Percentiles rank a stretch among this genome's conserved stretches.
phyloP scores from a whole-genome alignment of 2,888 invertebrate species.

The Hofmannophila pseudospretella region DNA sequence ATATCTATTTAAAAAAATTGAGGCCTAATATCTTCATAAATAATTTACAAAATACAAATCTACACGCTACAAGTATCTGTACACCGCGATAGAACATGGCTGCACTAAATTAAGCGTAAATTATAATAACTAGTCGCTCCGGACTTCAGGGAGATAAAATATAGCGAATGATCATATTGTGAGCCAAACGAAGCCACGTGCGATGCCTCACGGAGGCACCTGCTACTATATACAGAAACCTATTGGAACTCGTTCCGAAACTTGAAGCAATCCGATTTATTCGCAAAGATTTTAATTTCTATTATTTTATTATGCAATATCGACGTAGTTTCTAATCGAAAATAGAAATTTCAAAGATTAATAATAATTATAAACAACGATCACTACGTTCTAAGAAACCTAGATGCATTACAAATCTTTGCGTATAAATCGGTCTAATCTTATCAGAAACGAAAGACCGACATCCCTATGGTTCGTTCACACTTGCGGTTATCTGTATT shows the following conservation, averaged over 20 bases:
- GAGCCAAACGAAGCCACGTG: conserved; percentile 2
- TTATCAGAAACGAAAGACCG: background rate
- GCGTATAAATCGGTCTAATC: background rate
- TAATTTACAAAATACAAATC: conserved; percentile 27
- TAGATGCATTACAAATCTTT: too few species aligned
- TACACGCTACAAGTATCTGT: conserved; percentile 13
- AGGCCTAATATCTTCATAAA: conserved; percentile 23
- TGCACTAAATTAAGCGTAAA: conserved; percentile 5
- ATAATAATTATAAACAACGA: too few species aligned
- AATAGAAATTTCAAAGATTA: too few species aligned
- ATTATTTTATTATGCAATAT: too few species aligned
- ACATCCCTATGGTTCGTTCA: too few species aligned
- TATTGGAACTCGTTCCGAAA: too few species aligned
- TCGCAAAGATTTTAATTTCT: too few species aligned
- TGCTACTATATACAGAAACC: conserved; percentile 3
- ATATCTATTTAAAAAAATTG: conserved; percentile 17
- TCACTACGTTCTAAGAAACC: too few species aligned
- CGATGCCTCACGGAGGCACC: conserved; percentile 14
- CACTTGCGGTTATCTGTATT: too few species aligned
- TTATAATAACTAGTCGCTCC: background rate
- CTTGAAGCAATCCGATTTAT: too few species aligned
- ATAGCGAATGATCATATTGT: background rate
- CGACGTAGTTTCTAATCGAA: too few species aligned
- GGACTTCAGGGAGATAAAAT: background rate
- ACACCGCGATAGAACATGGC: conserved; percentile 2